Evolutionary conservation across 2,797 vertebrate genomes (phyloP), one percentile per base, ranked within the genome.

Genomic region (Acropternis orthonyx): DNA sequence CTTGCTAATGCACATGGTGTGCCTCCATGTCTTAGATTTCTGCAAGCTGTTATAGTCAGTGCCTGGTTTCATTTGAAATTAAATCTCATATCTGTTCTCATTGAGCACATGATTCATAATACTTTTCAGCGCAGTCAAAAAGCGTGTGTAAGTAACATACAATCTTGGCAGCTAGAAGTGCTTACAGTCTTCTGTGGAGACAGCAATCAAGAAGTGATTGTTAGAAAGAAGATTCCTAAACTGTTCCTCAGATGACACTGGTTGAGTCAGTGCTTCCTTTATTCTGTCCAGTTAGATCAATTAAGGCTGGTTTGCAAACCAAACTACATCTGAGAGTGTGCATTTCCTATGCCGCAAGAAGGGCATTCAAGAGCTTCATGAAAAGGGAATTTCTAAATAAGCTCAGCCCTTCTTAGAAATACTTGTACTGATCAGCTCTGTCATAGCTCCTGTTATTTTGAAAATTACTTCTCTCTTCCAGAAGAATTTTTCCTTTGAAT

Each of bases 81-180:
- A 15, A 51, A 27, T 54, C 41, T 32, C 58, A 0, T 1, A 8
- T 63, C 44, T 74, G 37, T 34, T 77, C 22, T 74, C 43, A 16
- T 8, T 63, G 79, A 52, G 41, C 44, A 28, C 55, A 14, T 49
- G 34, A n/a, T 51, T 46, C 0, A 0, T 81, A 39, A 34, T 26
- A 13, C 58, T 74, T 93, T 9, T 4, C 30, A 51, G 39, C 44
- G 66, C 58, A 26, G 58, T 54, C 27, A 75, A 39, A 65, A 86
- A 56, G 62, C 18, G 54, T 72, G 12, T 4, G 0, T 39, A 9
- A 76, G n/a, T 52, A 51, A 21, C 22, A 68, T 49, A 26, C 24
- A 24, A 59, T 48, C 1, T 1, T 43, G 37, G n/a, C 48, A 13
- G 36, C 1, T 2, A 8, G 61, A 75, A 48, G 22, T 55, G 36